Conservation (phyloP, 92 coral and sea anemone species). For the Zoanthus solanderi region DNA sequence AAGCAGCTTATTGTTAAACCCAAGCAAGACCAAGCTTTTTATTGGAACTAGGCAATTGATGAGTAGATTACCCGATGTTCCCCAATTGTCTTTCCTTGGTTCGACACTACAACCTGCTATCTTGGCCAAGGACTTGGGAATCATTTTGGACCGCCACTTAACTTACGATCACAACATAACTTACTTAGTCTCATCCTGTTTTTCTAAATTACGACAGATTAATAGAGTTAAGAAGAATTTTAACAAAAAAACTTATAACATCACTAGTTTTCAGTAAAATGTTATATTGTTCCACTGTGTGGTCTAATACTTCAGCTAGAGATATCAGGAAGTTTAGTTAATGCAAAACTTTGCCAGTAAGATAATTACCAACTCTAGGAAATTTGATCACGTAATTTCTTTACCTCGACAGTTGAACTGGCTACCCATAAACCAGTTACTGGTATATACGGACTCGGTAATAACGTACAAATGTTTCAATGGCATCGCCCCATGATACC, state of each 20-base stretch:
- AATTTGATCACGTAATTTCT: conserved; percentile 48
- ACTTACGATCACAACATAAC: conserved; percentile 55
- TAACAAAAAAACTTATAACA: conserved; percentile 50
- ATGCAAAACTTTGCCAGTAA: no score
- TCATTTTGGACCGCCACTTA: conserved; percentile 51
- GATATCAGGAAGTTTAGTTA: neutral
- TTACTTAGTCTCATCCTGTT: conserved; percentile 45
- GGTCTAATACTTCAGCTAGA: conserved; percentile 17
- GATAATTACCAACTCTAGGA: conserved; percentile 43
- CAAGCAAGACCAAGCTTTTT: conserved; percentile 47
- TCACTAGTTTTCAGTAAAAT: conserved; percentile 39
- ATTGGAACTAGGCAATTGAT: conserved; percentile 49
- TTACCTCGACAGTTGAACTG: conserved; percentile 39
- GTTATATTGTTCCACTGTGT: conserved; percentile 27
- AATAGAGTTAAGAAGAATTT: conserved; percentile 31
- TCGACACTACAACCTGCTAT: conserved; percentile 23
- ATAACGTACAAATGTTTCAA: conserved; percentile 49
- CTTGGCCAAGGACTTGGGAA: conserved; percentile 66
- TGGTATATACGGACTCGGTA: conserved; percentile 45
- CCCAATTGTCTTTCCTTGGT: conserved; percentile 28
- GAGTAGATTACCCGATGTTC: conserved; percentile 8
- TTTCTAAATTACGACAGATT: conserved; percentile 33
- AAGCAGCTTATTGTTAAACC: conserved; percentile 11
- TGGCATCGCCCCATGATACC: conserved; percentile 45
- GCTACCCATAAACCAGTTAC: conserved; percentile 35